These are phyloP conservation scores for Remorina albescens DNA, from an alignment of 2,797 vertebrate genomes.

Conservation along the genomic window DNA sequence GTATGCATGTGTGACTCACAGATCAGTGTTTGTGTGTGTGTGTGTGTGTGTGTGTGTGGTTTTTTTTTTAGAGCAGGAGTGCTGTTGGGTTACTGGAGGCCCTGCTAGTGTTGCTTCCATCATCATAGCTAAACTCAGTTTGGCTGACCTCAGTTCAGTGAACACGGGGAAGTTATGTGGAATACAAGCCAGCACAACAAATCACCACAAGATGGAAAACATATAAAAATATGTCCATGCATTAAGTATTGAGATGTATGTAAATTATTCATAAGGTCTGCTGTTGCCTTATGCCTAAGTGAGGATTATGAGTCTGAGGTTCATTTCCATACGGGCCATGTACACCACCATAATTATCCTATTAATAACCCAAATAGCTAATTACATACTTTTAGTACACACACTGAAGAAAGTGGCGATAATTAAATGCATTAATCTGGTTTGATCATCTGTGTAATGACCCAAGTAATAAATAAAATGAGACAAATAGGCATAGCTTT, in stretches of 20 bases:
- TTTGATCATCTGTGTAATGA: slow-evolving; percentile 75
- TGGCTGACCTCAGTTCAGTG: slow-evolving; percentile 30
- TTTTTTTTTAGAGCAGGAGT: slow-evolving; percentile 7
- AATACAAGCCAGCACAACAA: slow-evolving; percentile 57
- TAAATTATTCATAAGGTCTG: slow-evolving; percentile 82
- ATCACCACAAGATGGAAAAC: slow-evolving; percentile 66
- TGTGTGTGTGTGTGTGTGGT: background rate
- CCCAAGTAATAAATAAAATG: slow-evolving; percentile 73
- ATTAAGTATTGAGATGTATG: slow-evolving; percentile 82
- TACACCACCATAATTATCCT: slow-evolving; percentile 76
- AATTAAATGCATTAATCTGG: slow-evolving; percentile 78
- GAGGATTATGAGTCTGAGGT: slow-evolving; percentile 68
- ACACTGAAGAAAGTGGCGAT: slow-evolving; percentile 66
- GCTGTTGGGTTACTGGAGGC: slow-evolving; percentile 37
- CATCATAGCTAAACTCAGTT: slow-evolving; percentile 36
- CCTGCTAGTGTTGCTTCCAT: slow-evolving; percentile 23
- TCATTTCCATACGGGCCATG: slow-evolving; percentile 80
- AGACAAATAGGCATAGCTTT: slow-evolving; percentile 62
- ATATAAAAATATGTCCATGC: slow-evolving; percentile 73
- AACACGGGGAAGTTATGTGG: slow-evolving; percentile 21
- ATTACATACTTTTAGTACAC: slow-evolving; percentile 77
- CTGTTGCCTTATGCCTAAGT: slow-evolving; percentile 66
- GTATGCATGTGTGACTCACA: slow-evolving; percentile 60
- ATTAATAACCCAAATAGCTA: slow-evolving; percentile 83
- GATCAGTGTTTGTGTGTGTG: slow-evolving; percentile 20